These are phyloP conservation scores for Oreonectes daqikongensis DNA, from an alignment of 2,797 vertebrate genomes.

Conservation along the genomic window DNA sequence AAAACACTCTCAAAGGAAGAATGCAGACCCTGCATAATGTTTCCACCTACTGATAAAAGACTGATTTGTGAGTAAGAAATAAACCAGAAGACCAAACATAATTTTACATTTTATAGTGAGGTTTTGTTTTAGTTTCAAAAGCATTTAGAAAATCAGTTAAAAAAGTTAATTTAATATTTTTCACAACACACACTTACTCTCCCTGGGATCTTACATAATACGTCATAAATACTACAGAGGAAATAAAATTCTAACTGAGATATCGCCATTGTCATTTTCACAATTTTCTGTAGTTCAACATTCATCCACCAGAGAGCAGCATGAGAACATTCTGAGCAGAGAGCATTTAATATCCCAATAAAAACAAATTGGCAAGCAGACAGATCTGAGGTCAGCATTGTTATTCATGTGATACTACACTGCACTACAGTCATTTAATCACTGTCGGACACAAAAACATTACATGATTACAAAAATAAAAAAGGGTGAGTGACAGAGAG, in stretches of 20 bases:
- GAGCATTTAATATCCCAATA: not conserved
- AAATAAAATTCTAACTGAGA: too few species aligned
- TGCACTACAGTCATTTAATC: not conserved
- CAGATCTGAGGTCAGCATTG: constrained; percentile 8
- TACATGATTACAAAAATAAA: not conserved
- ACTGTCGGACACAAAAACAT: not conserved
- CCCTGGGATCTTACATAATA: too few species aligned
- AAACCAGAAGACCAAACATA: too few species aligned
- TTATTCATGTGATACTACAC: not conserved
- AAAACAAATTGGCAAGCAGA: constrained; percentile 7
- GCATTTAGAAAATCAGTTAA: too few species aligned
- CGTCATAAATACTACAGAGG: too few species aligned
- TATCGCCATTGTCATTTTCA: too few species aligned
- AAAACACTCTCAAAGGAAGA: not conserved
- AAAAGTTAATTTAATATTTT: too few species aligned
- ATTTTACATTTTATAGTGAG: too few species aligned
- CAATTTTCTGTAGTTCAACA: constrained; percentile 23
- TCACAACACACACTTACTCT: too few species aligned
- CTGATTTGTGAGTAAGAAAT: too few species aligned
- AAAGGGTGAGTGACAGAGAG: not conserved
- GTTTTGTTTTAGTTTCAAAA: too few species aligned
- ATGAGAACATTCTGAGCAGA: not conserved
- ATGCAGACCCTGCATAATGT: not conserved
- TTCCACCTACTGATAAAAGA: not conserved
- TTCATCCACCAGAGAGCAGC: constrained; percentile 34